Evolutionary conservation across 2,888 invertebrate species (phyloP), one percentile per base, ranked within the genome.

Genomic region (Sceliomorpha sp.): DNA sequence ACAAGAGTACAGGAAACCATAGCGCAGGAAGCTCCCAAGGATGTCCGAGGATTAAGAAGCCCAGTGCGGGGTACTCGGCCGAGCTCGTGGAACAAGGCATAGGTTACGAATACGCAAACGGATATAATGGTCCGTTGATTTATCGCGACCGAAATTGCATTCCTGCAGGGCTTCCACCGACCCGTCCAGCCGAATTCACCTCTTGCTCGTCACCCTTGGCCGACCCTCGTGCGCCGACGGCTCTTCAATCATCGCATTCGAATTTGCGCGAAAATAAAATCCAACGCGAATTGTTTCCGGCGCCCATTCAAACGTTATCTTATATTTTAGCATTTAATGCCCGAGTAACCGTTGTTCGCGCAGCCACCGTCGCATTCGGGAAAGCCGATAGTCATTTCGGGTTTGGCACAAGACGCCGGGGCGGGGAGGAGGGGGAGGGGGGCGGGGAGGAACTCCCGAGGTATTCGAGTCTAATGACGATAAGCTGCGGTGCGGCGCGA

Each of bases 1-100:
- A 51, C 42, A 50, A 58, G 51, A 58, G 36, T 39, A 29, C 29
- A 15, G 50, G 56, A 34, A n/a, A 31, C 10, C 5, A 7, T 1
- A 4, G 7, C 24, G 39, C 8, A 8, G 68, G 70, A 64, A 74
- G 74, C 74, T 76, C 74, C 70, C 73, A 62, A 73, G 77, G 77
- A 75, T 76, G 74, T 76, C 77, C 74, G 66, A 73, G 78, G 82
- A 82, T 82, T 83, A 82, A 81, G 81, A 82, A n/a, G n/a, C n/a
- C n/a, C n/a, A n/a, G n/a, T n/a, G n/a, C n/a, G n/a, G n/a, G n/a
- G n/a, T n/a, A 76, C 74, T 74, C 68, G 55, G 37, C 62, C 39
- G 51, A 29, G 55, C 68, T n/a, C 29, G 58, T 45, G 47, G 40
- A 58, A 68, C 62, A 62, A 47, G 70, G 69, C 66, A 48, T 34